A percentile compares a stretch with the other conserved stretches of the same genome.
Conservation (phyloP, 2,113 vertebrate species). For the Varanus salvator region DNA sequence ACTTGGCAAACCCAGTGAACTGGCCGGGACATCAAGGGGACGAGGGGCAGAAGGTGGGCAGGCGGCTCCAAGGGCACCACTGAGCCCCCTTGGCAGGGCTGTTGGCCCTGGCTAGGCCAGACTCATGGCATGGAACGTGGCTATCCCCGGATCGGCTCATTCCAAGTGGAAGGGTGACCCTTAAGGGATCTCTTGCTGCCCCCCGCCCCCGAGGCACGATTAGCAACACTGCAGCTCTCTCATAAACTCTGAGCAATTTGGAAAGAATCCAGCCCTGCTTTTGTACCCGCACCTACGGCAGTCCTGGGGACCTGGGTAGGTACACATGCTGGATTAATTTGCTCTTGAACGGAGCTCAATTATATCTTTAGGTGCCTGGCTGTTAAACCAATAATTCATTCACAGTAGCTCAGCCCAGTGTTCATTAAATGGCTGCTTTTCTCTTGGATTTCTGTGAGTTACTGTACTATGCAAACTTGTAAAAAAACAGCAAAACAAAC, state of each 20-base stretch:
- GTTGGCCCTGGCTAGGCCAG: neutral
- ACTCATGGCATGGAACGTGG: neutral
- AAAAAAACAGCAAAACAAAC: slow-evolving; percentile 33
- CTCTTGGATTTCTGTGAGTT: slow-evolving; percentile 42
- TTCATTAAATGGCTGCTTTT: slow-evolving; percentile 53
- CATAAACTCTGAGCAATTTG: slow-evolving; percentile 42
- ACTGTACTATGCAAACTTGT: slow-evolving; percentile 52
- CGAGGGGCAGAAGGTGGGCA: neutral
- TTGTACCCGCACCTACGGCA: slow-evolving; percentile 39
- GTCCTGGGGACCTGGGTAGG: slow-evolving; percentile 41
- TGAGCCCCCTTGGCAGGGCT: neutral
- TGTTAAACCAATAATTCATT: slow-evolving; percentile 60
- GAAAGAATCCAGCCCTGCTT: slow-evolving; percentile 51
- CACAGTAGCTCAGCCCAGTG: slow-evolving; percentile 47
- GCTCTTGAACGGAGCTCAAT: slow-evolving; percentile 57
- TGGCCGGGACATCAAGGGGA: neutral
- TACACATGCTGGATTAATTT: slow-evolving; percentile 59
- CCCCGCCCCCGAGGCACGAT: slow-evolving; percentile 19
- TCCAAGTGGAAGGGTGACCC: neutral
- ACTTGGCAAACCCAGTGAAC: no score
- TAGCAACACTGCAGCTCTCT: slow-evolving; percentile 20
- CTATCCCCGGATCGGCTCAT: neutral
- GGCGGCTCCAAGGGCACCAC: neutral
- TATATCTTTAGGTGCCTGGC: slow-evolving; percentile 54
- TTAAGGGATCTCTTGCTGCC: neutral